Percentiles rank a stretch among this genome's conserved stretches.
Conservation (phyloP, 92 coral and sea anemone species). For the Zoanthus sociatus region DNA sequence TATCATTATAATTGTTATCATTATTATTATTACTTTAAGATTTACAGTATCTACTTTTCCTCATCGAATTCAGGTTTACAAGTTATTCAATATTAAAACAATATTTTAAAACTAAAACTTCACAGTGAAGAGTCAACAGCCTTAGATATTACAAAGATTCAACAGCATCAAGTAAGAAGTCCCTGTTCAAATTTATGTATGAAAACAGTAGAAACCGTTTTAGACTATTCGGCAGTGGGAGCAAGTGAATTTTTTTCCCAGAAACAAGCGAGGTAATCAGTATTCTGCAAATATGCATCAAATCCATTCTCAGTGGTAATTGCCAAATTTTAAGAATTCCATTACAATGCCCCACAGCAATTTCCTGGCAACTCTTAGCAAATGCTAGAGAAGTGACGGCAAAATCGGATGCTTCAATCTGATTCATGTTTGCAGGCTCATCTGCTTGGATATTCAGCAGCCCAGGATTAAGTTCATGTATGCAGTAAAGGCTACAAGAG, state of each 20-base stretch:
- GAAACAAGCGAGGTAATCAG: conserved; percentile 72
- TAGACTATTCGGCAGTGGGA: conserved; percentile 82
- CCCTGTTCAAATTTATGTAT: conserved; percentile 1
- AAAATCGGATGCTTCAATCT: conserved; percentile 16
- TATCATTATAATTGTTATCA: too few relatives aligned
- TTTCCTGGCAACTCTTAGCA: conserved; percentile 83
- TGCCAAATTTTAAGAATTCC: conserved; percentile 82
- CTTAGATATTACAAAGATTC: too few relatives aligned
- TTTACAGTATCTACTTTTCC: too few relatives aligned
- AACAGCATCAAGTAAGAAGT: too few relatives aligned
- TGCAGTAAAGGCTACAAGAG: conserved; percentile 48
- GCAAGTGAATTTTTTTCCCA: conserved; percentile 54
- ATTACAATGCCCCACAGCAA: conserved; percentile 83
- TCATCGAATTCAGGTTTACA: too few relatives aligned
- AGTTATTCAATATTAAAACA: too few relatives aligned
- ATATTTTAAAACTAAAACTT: too few relatives aligned
- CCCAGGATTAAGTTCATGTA: conserved; percentile 59
- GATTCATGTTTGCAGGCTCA: not conserved
- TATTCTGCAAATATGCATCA: conserved; percentile 86
- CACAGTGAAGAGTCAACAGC: too few relatives aligned
- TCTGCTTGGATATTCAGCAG: not conserved
- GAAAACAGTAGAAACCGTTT: conserved; percentile 72
- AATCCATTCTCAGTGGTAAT: conserved; percentile 82
- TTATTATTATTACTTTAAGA: too few relatives aligned
- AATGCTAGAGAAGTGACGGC: conserved; percentile 80